Percentiles rank a stretch among this genome's conserved stretches.
These are phyloP conservation scores for Hymenochirus boettgeri DNA, from an alignment of 2,113 vertebrate genomes.

Conservation along the genomic window DNA sequence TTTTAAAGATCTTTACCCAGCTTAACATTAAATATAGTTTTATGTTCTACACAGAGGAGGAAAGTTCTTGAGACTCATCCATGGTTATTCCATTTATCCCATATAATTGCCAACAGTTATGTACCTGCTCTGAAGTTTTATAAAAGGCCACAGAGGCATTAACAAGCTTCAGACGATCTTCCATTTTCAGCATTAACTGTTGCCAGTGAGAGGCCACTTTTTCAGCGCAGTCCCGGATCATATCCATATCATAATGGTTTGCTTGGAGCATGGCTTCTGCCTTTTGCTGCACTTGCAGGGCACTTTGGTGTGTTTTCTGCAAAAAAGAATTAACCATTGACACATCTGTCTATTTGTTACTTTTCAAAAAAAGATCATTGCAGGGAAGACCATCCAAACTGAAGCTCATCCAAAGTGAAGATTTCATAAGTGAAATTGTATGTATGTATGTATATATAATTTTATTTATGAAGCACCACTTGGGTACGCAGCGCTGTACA, in stretches of 20 bases:
- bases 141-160: conserved; percentile 98
- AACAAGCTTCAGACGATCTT: conserved; percentile 97
- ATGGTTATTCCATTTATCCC: no score
- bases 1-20: no score
- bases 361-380: no score
- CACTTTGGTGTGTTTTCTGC: conserved; percentile 97
- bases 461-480: no score
- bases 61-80: no score
- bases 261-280: conserved; percentile 93
- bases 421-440: no score
- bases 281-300: conserved; percentile 98
- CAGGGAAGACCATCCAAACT: no score
- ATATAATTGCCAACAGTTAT: conserved; percentile 1
- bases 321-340: conserved; percentile 18
- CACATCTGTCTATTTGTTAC: neutral
- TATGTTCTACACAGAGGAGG: no score
- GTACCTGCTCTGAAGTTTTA: conserved; percentile 96
- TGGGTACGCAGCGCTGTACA: no score
- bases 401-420: no score
- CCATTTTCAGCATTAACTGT: conserved; percentile 98
- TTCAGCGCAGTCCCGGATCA: conserved; percentile 95
- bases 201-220: conserved; percentile 97
- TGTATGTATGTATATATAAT: no score
- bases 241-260: conserved; percentile 96
- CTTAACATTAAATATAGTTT: no score